Conservation (phyloP, 2,888 invertebrate genomes). For the Sarcophaga carnaria region DNA sequence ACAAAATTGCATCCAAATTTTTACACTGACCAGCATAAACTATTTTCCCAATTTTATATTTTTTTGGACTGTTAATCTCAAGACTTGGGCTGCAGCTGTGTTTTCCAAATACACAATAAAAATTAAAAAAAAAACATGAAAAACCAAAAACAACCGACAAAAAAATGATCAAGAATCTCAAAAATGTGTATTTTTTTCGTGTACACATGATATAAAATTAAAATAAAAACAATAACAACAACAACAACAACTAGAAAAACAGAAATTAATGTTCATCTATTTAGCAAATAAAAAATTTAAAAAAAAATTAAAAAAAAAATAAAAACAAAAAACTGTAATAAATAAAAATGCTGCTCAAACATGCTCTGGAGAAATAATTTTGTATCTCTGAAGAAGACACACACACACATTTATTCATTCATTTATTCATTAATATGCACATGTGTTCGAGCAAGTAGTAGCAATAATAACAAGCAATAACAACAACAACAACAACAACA, state of each 20-base stretch:
- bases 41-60: neutral
- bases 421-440: neutral
- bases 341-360: constrained; percentile 50
- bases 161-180: constrained; percentile 47
- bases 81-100: neutral
- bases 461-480: too few species aligned
- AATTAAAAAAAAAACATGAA: constrained; percentile 7
- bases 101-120: constrained; percentile 39
- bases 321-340: constrained; percentile 46
- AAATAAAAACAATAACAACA: neutral
- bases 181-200: constrained; percentile 1
- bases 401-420: neutral
- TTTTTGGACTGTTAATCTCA: neutral
- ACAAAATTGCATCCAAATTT: too few species aligned
- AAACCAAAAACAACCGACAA: constrained; percentile 21
- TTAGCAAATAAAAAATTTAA: constrained; percentile 44
- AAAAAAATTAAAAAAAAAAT: neutral
- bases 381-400: constrained; percentile 19
- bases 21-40: too few species aligned
- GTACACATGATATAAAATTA: neutral
- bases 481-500: neutral
- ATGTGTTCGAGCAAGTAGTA: too few species aligned
- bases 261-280: constrained; percentile 56
- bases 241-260: neutral
- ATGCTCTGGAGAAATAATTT: constrained; percentile 51